These are phyloP conservation scores for Nothobranchius kuhntae DNA, from an alignment of 2,113 vertebrate species.

Conservation along the genomic window DNA sequence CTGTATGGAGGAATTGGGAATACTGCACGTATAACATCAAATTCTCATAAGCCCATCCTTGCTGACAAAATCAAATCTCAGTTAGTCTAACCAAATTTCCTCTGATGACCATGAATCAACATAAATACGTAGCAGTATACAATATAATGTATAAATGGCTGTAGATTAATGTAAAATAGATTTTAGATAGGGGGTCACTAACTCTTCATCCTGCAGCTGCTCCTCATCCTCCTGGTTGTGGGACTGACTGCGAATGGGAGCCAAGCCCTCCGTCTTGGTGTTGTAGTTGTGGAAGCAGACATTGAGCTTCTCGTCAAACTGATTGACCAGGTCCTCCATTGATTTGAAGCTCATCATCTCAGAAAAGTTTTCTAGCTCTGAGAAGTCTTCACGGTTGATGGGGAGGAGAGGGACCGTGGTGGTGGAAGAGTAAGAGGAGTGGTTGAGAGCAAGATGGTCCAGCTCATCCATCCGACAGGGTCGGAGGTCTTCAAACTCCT, in stretches of 20 bases:
- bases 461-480: constrained; percentile 81
- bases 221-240: constrained; percentile 90
- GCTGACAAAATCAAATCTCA: no score
- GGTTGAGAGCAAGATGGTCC: constrained; percentile 71
- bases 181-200: constrained; percentile 56
- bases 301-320: constrained; percentile 94
- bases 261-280: constrained; percentile 90
- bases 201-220: constrained; percentile 90
- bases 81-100: no score
- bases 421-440: constrained; percentile 72
- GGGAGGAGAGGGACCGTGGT: constrained; percentile 74
- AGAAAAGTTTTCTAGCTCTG: constrained; percentile 93
- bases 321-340: constrained; percentile 94
- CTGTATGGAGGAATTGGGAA: no score
- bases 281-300: constrained; percentile 96
- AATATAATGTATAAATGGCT: no score
- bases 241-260: constrained; percentile 87
- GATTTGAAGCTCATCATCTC: constrained; percentile 97
- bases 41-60: no score
- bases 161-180: no score
- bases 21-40: no score
- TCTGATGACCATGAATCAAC: no score
- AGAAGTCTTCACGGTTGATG: constrained; percentile 87
- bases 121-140: no score
- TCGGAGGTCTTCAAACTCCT: constrained; percentile 91